Conservation (phyloP, 2,888 invertebrate species). For the Chesias legatella region DNA sequence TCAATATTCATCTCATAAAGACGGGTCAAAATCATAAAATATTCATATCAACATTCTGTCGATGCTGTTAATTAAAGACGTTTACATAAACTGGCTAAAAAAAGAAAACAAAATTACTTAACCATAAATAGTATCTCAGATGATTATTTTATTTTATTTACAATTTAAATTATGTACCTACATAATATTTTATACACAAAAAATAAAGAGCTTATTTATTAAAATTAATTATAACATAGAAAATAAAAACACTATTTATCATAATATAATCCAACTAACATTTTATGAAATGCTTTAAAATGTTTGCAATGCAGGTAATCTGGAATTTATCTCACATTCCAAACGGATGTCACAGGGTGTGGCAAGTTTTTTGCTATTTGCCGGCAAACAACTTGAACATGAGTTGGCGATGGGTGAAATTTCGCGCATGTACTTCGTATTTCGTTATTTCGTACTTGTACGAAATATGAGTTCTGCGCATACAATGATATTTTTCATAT, state of each 20-base stretch:
- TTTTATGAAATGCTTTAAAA: conserved; percentile 41
- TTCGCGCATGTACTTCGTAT: no score
- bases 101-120: conserved; percentile 32
- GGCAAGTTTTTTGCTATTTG: no score
- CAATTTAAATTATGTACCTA: conserved; percentile 71
- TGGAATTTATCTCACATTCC: conserved; percentile 2
- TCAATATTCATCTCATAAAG: conserved; percentile 26
- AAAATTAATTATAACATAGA: conserved; percentile 25
- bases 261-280: conserved; percentile 40
- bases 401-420: no score
- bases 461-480: no score
- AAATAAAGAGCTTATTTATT: conserved; percentile 55
- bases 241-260: conserved; percentile 31
- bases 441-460: no score
- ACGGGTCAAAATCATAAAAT: conserved; percentile 28
- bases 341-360: no score
- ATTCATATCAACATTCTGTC: conserved; percentile 20
- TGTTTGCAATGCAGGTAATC: conserved; percentile 15
- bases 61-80: conserved; percentile 10
- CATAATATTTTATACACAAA: conserved; percentile 67
- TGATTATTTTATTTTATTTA: conserved; percentile 73
- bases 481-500: no score
- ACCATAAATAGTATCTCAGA: conserved; percentile 43
- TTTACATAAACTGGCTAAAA: conserved; percentile 28
- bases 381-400: no score